Percentiles rank a stretch among this genome's conserved stretches.
These are phyloP conservation scores for Bucorvus abyssinicus DNA, from an alignment of 2,797 vertebrate genomes.

Conservation along the genomic window DNA sequence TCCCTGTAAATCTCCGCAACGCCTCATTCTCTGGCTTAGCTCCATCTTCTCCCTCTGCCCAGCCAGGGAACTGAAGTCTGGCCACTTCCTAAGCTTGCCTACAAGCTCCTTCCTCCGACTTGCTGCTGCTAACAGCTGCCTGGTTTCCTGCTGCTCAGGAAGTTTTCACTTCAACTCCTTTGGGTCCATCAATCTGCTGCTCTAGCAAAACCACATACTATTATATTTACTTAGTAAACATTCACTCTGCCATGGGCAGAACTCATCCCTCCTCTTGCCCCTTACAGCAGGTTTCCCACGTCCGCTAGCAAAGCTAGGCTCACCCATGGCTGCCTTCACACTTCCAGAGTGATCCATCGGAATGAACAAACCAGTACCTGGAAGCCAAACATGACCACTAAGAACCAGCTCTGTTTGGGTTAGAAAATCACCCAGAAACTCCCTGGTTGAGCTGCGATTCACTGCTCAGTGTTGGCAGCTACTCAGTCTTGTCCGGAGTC, in stretches of 20 bases:
- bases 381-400: neutral
- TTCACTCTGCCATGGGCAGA: neutral
- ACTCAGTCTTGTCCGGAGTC: neutral
- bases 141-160: neutral
- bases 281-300: neutral
- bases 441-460: neutral
- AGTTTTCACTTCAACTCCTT: neutral
- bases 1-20: neutral
- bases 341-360: neutral
- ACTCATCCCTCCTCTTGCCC: neutral
- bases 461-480: neutral
- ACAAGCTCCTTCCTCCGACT: rapidly evolving
- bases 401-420: neutral
- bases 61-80: neutral
- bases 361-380: neutral
- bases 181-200: neutral
- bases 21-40: neutral
- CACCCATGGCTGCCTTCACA: rapidly evolving
- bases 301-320: neutral
- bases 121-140: neutral
- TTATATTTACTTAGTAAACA: neutral
- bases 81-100: neutral
- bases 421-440: neutral
- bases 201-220: neutral
- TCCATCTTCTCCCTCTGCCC: neutral